phyloP scores from a whole-genome alignment of 2,797 vertebrate species.

The Pangasius krempfi region DNA sequence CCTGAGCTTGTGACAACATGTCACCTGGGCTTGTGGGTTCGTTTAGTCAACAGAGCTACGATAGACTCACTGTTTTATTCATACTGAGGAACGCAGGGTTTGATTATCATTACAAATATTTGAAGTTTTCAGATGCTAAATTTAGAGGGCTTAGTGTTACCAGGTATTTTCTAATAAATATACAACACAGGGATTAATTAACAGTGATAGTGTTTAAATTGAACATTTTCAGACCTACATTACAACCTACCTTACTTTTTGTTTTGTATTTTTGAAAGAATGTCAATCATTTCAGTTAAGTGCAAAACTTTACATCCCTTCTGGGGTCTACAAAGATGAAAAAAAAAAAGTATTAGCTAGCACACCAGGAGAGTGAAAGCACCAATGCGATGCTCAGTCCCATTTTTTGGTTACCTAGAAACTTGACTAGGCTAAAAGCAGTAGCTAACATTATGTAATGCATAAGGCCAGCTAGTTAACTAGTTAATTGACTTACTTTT shows the following conservation, averaged over 20 bases:
- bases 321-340: not conserved
- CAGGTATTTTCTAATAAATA: conserved; percentile 43
- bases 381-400: not conserved
- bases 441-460: not conserved
- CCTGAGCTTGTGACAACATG: conserved; percentile 45
- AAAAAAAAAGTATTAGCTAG: not conserved
- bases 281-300: not conserved
- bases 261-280: not conserved
- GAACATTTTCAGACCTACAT: not conserved
- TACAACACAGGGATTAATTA: conserved; percentile 5
- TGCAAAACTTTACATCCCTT: not conserved
- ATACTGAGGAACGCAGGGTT: conserved; percentile 34
- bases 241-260: not conserved
- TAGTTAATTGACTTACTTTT: not conserved
- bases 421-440: no score
- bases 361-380: not conserved
- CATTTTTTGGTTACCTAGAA: not conserved
- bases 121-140: conserved; percentile 26
- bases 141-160: not conserved
- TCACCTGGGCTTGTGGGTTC: conserved; percentile 47
- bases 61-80: conserved; percentile 42
- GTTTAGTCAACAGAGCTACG: conserved; percentile 40
- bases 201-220: not conserved
- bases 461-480: not conserved
- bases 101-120: conserved; percentile 53